Evolutionary conservation across 2,113 vertebrate species (phyloP).

Genomic region (Coptodon bakossiorum): DNA sequence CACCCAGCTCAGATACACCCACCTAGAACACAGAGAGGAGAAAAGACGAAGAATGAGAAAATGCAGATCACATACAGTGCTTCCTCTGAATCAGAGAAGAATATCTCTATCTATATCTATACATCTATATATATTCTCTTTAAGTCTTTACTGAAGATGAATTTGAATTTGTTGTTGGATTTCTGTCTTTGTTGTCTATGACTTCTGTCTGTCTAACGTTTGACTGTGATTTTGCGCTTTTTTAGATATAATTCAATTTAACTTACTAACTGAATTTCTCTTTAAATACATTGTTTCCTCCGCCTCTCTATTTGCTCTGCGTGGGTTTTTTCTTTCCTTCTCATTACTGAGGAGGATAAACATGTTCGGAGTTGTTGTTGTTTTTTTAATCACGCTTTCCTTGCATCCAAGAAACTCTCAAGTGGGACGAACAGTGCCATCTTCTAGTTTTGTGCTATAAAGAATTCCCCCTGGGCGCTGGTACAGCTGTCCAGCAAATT

Average conservation of each 20-base stretch:
- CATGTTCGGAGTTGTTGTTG: neutral
- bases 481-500: slow-evolving; percentile 8
- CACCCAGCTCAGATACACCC: slow-evolving; percentile 79
- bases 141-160: neutral
- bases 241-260: neutral
- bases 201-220: neutral
- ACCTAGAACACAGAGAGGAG: slow-evolving; percentile 16
- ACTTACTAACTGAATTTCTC: neutral
- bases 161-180: neutral
- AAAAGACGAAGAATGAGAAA: neutral
- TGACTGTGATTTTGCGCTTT: neutral
- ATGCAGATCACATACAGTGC: neutral
- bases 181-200: neutral
- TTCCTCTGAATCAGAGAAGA: neutral
- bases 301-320: neutral
- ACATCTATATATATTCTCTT: neutral
- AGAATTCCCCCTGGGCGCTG: neutral
- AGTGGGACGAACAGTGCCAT: neutral
- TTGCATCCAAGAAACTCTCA: slow-evolving; percentile 15
- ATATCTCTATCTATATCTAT: neutral
- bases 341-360: neutral
- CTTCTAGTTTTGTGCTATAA: neutral
- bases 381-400: neutral
- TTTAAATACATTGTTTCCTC: neutral
- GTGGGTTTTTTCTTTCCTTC: neutral